Conservation (phyloP, 2,113 vertebrate genomes). For the Pedetes capensis region DNA sequence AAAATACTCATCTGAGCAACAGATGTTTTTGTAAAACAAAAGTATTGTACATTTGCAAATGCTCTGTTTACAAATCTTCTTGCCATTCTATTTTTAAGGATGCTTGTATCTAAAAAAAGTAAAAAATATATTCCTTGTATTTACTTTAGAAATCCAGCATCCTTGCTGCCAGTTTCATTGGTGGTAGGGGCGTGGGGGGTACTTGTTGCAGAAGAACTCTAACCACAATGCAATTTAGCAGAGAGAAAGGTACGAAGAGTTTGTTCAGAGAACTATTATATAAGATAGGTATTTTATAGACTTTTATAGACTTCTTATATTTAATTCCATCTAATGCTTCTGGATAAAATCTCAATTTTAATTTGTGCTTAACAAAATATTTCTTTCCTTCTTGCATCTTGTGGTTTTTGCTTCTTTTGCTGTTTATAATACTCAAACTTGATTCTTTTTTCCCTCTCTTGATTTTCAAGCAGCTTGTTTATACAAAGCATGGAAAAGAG, state of each 20-base stretch:
- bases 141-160: constrained; percentile 56
- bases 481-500: constrained; percentile 67
- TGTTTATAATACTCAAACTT: constrained; percentile 64
- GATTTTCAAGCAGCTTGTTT: constrained; percentile 72
- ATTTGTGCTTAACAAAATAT: constrained; percentile 42
- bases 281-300: constrained; percentile 70
- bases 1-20: constrained; percentile 65
- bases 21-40: constrained; percentile 70
- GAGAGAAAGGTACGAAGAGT: constrained; percentile 52
- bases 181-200: no score
- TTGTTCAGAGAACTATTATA: constrained; percentile 63
- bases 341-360: constrained; percentile 57
- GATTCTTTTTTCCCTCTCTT: not conserved
- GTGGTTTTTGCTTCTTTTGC: constrained; percentile 38
- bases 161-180: constrained; percentile 23
- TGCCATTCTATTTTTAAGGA: constrained; percentile 70
- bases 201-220: not conserved
- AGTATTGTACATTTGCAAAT: constrained; percentile 60
- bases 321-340: constrained; percentile 54
- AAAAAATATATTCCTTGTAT: not conserved
- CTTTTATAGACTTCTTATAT: constrained; percentile 68
- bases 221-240: constrained; percentile 59
- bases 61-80: constrained; percentile 66
- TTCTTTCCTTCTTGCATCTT: constrained; percentile 16
- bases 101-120: constrained; percentile 3